These are phyloP conservation scores for Cyphomyrus discorhynchus DNA, from an alignment of 2,113 vertebrate species.

Conservation along the genomic window DNA sequence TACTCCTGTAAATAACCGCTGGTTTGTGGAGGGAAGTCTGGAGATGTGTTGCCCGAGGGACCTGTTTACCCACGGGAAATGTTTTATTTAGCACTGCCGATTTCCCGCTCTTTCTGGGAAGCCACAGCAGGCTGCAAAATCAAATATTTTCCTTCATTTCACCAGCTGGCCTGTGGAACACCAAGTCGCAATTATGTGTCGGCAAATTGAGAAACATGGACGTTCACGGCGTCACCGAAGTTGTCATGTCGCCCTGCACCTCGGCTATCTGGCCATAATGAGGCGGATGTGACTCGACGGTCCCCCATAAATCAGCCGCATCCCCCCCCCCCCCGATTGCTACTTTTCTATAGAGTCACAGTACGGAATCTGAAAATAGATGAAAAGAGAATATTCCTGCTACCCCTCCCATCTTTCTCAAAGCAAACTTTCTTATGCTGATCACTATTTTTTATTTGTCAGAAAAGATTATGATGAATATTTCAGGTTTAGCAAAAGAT, in stretches of 20 bases:
- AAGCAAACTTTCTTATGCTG: not conserved
- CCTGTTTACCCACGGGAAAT: conserved; percentile 8
- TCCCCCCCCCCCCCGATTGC: no score
- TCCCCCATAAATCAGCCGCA: not conserved
- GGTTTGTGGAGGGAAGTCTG: not conserved
- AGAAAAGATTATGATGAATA: not conserved
- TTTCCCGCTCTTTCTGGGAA: not conserved
- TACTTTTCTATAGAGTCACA: not conserved
- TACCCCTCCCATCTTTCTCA: not conserved
- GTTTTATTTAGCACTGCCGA: conserved; percentile 11
- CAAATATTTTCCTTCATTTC: conserved; percentile 7
- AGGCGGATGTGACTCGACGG: not conserved
- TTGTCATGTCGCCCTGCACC: not conserved
- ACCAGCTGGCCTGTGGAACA: not conserved
- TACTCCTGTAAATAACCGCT: not conserved
- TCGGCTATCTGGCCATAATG: not conserved
- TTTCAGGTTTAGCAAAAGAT: not conserved
- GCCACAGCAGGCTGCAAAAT: not conserved
- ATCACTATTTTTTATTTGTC: not conserved
- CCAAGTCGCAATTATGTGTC: not conserved
- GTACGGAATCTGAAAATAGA: not conserved
- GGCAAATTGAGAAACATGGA: not conserved
- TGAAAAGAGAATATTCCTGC: not conserved
- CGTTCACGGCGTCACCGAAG: not conserved
- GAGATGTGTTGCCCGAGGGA: not conserved